phyloP scores from a whole-genome alignment of 2,113 vertebrate species.

The Zootoca vivipara region DNA sequence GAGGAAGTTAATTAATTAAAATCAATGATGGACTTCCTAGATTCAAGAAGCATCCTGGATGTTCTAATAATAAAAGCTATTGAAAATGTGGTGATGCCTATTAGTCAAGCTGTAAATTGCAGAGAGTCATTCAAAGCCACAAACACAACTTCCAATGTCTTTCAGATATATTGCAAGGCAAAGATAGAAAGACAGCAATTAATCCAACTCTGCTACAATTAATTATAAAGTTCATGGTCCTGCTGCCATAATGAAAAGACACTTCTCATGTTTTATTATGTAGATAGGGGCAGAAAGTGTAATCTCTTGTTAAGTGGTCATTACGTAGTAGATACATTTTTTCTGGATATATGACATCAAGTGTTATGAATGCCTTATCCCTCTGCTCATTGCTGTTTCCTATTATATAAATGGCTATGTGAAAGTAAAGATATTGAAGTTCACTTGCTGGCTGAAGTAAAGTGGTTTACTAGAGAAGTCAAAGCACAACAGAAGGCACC shows the following conservation, averaged over 20 bases:
- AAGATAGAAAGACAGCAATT: background rate
- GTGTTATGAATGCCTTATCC: background rate
- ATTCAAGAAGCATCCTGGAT: slow-evolving; percentile 3
- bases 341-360: background rate
- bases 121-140: background rate
- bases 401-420: background rate
- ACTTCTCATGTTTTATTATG: background rate
- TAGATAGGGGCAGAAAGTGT: background rate
- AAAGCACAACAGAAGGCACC: background rate
- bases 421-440: background rate
- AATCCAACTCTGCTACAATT: background rate
- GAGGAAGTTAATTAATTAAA: slow-evolving; percentile 5
- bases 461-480: background rate
- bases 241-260: background rate
- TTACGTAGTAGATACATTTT: background rate
- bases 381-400: background rate
- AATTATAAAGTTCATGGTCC: background rate
- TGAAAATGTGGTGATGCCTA: background rate
- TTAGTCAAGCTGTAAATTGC: background rate
- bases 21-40: background rate
- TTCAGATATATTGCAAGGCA: background rate
- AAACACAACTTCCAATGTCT: background rate
- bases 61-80: background rate
- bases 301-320: background rate
- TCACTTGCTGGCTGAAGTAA: background rate